phyloP scores from a whole-genome alignment of 2,888 invertebrate species.

The Gryllus longicercus region DNA sequence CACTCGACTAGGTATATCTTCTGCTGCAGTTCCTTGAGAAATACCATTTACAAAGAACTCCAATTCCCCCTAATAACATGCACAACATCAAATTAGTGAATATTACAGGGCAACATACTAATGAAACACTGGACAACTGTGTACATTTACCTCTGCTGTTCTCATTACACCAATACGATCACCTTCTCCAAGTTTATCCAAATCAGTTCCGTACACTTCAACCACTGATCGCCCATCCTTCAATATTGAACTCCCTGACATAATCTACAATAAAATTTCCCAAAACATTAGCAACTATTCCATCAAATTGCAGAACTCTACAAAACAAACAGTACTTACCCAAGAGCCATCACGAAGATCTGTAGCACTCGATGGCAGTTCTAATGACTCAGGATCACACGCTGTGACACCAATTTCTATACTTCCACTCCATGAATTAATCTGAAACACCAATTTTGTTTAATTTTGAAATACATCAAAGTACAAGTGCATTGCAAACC shows the following conservation, averaged over 20 bases:
- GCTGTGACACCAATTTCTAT: constrained; percentile 73
- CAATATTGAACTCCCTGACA: constrained; percentile 82
- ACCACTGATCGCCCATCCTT: constrained; percentile 78
- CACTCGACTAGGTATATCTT: constrained; percentile 68
- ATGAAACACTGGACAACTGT: constrained; percentile 20
- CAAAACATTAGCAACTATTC: neutral
- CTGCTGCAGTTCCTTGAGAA: constrained; percentile 82
- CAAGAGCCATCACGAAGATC: constrained; percentile 79
- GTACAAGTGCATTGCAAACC: too few relatives aligned
- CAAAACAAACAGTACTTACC: constrained; percentile 51
- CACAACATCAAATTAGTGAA: constrained; percentile 27
- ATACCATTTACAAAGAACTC: constrained; percentile 86
- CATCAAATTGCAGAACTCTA: neutral
- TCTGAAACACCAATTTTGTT: constrained; percentile 50
- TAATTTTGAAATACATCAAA: too few relatives aligned
- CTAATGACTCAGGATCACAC: constrained; percentile 63
- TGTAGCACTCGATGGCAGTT: constrained; percentile 71
- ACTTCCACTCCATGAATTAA: constrained; percentile 74
- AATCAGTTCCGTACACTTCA: constrained; percentile 80
- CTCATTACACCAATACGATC: constrained; percentile 82
- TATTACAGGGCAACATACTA: constrained; percentile 19
- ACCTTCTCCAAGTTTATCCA: constrained; percentile 77
- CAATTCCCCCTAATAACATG: constrained; percentile 64
- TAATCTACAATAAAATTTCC: constrained; percentile 55
- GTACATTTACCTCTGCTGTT: constrained; percentile 61